Evolutionary conservation across 2,888 invertebrate genomes (phyloP).

Genomic region (Hypercompe scribonia): DNA sequence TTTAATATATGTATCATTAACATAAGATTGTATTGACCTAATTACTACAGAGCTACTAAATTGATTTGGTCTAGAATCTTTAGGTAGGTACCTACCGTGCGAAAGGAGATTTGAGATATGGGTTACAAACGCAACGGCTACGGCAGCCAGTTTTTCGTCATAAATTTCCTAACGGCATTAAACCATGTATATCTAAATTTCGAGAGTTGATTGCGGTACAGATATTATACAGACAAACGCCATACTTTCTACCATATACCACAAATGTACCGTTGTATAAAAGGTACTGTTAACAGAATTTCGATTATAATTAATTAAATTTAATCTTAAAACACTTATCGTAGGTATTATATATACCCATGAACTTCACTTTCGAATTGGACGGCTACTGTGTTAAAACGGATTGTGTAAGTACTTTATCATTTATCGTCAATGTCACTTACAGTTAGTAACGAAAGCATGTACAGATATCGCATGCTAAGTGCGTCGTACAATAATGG

Average conservation of each 20-base stretch:
- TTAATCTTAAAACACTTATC: background rate
- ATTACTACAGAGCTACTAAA: background rate
- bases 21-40: background rate
- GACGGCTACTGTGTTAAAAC: conserved; percentile 32
- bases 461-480: conserved; percentile 25
- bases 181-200: conserved; percentile 13
- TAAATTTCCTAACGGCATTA: conserved; percentile 36
- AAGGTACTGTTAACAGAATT: conserved; percentile 47
- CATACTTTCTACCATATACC: conserved; percentile 27
- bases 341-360: conserved; percentile 11
- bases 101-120: conserved; percentile 6
- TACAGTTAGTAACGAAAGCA: conserved; percentile 47
- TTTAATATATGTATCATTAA: background rate
- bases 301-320: conserved; percentile 46
- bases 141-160: conserved; percentile 10
- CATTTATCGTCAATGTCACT: conserved; percentile 43
- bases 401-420: conserved; percentile 39
- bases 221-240: conserved; percentile 23
- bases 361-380: conserved; percentile 42
- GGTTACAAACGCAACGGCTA: conserved; percentile 8
- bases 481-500: conserved; percentile 47
- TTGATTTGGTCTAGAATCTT: background rate
- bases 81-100: background rate
- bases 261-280: conserved; percentile 55
- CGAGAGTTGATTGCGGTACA: conserved; percentile 2